Conservation (phyloP, 1,140 invertebrate genomes). For the Chelonus insularis region DNA sequence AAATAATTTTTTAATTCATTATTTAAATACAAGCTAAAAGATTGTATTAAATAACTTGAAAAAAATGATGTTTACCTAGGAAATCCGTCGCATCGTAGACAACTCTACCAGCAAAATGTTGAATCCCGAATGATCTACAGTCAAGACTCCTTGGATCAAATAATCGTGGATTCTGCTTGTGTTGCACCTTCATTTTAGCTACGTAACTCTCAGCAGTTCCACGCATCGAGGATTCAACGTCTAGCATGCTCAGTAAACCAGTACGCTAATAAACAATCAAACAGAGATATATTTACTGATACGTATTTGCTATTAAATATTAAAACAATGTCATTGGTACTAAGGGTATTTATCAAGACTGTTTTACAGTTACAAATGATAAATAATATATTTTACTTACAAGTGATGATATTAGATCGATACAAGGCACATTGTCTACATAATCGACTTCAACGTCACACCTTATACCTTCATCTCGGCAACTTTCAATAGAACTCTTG, state of each 20-base stretch:
- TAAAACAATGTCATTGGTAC: too few species aligned
- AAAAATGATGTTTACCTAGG: constrained; percentile 57
- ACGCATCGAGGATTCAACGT: constrained; percentile 88
- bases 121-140: constrained; percentile 83
- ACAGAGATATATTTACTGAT: too few species aligned
- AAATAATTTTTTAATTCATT: too few species aligned
- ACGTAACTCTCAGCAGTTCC: constrained; percentile 88
- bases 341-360: too few species aligned
- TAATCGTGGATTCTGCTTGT: constrained; percentile 75
- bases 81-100: constrained; percentile 89
- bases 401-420: constrained; percentile 91
- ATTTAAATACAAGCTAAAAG: constrained; percentile 7
- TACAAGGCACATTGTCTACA: constrained; percentile 93
- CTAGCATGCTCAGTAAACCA: constrained; percentile 87
- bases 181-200: constrained; percentile 82
- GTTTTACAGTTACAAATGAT: too few species aligned
- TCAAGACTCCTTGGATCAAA: constrained; percentile 76
- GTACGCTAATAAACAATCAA: constrained; percentile 69
- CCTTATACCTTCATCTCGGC: constrained; percentile 89
- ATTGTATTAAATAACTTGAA: neutral
- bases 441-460: constrained; percentile 91
- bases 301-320: too few species aligned
- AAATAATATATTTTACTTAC: constrained; percentile 55
- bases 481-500: constrained; percentile 91
- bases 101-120: constrained; percentile 89